Evolutionary conservation across 2,113 vertebrate species (phyloP).

Genomic region (Jacana jacana): DNA sequence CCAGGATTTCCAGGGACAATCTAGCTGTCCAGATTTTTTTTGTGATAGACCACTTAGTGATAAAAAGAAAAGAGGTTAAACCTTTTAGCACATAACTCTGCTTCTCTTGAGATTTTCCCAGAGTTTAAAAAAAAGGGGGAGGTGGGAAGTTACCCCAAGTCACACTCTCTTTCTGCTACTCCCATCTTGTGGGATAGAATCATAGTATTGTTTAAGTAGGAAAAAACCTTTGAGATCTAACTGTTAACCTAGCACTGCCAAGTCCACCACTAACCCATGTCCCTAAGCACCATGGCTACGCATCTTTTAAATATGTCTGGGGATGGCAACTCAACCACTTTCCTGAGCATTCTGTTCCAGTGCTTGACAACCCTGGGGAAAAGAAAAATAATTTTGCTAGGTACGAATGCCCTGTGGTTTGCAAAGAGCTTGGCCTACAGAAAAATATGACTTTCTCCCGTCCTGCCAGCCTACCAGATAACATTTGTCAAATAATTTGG

Average conservation of each 20-base stretch:
- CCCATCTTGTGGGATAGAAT: not conserved
- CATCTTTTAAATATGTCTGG: not conserved
- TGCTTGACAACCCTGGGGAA: not conserved
- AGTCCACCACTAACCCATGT: not conserved
- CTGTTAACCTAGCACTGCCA: not conserved
- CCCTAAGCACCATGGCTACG: not conserved
- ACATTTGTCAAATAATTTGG: constrained; percentile 20
- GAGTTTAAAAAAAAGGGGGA: not conserved
- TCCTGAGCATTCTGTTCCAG: not conserved
- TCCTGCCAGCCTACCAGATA: not conserved
- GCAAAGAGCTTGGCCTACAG: not conserved
- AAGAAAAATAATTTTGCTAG: not conserved
- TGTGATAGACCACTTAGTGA: not conserved
- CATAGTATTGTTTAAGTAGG: not conserved
- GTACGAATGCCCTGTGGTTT: not conserved
- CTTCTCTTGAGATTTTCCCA: not conserved
- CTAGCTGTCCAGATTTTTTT: not conserved
- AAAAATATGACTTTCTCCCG: not conserved
- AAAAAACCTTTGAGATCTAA: not conserved
- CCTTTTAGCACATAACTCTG: not conserved
- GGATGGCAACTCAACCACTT: not conserved
- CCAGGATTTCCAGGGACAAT: not conserved
- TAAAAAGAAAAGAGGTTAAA: not conserved
- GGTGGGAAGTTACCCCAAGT: not conserved
- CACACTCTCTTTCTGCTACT: not conserved